phyloP scores from a whole-genome alignment of 2,888 invertebrate species.

The Plutella xylostella region DNA sequence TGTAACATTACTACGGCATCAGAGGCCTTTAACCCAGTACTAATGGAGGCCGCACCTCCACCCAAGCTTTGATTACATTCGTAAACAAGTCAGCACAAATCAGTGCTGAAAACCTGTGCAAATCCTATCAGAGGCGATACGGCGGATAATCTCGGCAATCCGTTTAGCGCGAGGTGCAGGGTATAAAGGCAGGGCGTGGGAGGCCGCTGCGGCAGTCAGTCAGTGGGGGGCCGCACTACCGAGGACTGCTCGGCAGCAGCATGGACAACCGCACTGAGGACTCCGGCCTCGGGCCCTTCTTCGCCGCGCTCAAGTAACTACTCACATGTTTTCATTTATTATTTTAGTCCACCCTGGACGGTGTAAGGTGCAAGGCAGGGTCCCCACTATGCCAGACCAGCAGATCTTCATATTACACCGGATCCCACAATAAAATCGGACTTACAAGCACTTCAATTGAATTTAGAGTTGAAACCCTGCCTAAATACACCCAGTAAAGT shows the following conservation, averaged over 20 bases:
- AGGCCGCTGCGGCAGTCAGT: constrained; percentile 53
- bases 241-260: constrained; percentile 57
- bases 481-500: too few species aligned
- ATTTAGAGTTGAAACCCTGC: too few species aligned
- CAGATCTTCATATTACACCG: too few species aligned
- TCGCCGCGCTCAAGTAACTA: constrained; percentile 48
- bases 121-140: constrained; percentile 56
- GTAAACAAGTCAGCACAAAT: constrained; percentile 36
- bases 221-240: constrained; percentile 54
- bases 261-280: constrained; percentile 51
- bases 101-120: constrained; percentile 42
- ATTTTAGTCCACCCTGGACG: too few species aligned
- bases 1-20: too few species aligned
- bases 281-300: constrained; percentile 46
- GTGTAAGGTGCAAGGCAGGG: too few species aligned
- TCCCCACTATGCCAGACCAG: too few species aligned
- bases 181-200: constrained; percentile 35
- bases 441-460: too few species aligned
- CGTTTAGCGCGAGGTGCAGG: constrained; percentile 40
- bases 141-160: constrained; percentile 52
- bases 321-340: too few species aligned
- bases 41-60: background rate
- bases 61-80: constrained; percentile 18
- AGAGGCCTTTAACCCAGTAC: background rate
- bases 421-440: too few species aligned